Base-by-base conservation (phyloP, 2,113 vertebrate species). In the Heptranchias perlo region DNA sequence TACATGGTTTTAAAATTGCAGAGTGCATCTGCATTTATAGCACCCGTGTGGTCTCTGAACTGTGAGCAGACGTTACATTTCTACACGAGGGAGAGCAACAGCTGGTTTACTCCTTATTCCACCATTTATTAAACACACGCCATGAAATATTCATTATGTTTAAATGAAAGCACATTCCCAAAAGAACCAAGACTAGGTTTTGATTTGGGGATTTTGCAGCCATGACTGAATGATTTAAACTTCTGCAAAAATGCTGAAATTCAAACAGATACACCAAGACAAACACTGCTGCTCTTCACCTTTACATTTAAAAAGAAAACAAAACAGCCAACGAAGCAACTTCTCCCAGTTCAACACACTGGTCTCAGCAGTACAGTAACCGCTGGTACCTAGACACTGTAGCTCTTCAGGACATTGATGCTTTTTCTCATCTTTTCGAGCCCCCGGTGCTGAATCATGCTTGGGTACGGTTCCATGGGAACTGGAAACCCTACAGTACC, bases 101-200 rank as follows among this genome's bases (percentile, higher is more conserved):
- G 94, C 64, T 52, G 65, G 64, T 67, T 95, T 69, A 31, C 65
- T 49, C 47, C 44, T 69, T 69, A 49, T 49, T 69, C 44, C 44
- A 52, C 1, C 94, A 3, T 49, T 95, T 69, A 67, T 69, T 39
- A 95, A 95, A 93, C n/a, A 94, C 58, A 62, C 5, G 47, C 61
- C 92, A 94, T 94, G 62, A 94, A 94, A 94, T 64, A 94, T 95
- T 95, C 25, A 73, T 95, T 69, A 14, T 52, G 14, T 28, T 49
- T 69, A 69, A 67, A 95, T 95, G 47, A n/a, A 31, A 95, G 47
- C 64, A 49, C 21, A 67, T 6, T 69, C 94, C 65, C 44, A 52
- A 31, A 13, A 67, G 7, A 67, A 18, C 52, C 94, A 49, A 52
- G 64, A 49, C 44, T 28, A 69, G 65, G 65, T 14, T 49, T 35